These are phyloP conservation scores for Urocyon cinereoargenteus DNA, from an alignment of 2,797 vertebrate species.

Conservation along the genomic window DNA sequence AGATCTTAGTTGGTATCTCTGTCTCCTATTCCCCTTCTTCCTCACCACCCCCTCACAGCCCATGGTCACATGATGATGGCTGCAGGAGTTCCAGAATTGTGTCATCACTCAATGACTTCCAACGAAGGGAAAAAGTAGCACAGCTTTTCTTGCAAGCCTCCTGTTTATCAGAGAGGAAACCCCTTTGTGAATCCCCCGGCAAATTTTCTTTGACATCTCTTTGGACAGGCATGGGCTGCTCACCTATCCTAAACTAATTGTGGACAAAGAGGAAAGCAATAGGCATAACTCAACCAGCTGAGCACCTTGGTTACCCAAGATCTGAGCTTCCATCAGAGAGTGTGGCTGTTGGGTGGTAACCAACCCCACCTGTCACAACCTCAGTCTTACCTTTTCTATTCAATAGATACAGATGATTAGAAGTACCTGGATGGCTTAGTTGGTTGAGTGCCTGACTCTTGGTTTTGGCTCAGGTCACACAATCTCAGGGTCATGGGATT, in stretches of 20 bases:
- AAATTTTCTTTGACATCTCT: not conserved
- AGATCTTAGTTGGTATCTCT: not conserved
- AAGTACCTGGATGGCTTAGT: not conserved
- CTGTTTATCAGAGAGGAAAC: not conserved
- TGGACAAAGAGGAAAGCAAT: not conserved
- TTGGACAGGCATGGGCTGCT: not conserved
- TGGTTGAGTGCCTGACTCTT: not conserved
- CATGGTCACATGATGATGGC: not conserved
- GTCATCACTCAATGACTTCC: not conserved
- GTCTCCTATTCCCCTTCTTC: not conserved
- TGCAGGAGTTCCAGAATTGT: not conserved
- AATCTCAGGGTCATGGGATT: too few relatives aligned
- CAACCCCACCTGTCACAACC: not conserved
- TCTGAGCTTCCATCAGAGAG: not conserved
- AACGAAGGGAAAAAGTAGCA: not conserved
- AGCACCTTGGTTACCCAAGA: not conserved
- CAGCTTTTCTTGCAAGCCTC: not conserved
- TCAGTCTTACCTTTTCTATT: not conserved
- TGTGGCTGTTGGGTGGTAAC: not conserved
- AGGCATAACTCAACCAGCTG: not conserved
- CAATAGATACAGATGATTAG: not conserved
- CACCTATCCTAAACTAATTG: not conserved
- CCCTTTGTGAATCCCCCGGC: not conserved
- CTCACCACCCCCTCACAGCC: too few relatives aligned
- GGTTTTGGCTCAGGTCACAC: not conserved